A percentile compares a stretch with the other conserved stretches of the same genome.
Conservation (phyloP, 2,888 invertebrate genomes). For the Euproctis similis region DNA sequence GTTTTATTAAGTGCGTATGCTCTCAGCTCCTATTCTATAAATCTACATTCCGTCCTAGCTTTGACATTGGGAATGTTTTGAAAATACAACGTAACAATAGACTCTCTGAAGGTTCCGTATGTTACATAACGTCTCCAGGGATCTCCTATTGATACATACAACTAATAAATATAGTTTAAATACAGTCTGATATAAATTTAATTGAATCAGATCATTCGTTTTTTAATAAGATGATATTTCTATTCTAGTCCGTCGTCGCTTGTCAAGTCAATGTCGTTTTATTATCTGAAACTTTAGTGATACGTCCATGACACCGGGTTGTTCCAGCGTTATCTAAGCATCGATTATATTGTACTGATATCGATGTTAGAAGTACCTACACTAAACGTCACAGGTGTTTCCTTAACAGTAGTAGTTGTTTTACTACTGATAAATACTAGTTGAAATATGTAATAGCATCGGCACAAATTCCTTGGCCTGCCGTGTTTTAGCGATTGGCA, state of each 20-base stretch:
- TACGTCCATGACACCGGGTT: slow-evolving; percentile 39
- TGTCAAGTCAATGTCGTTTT: slow-evolving; percentile 34
- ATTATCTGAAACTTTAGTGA: slow-evolving; percentile 26
- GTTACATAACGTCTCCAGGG: slow-evolving; percentile 22
- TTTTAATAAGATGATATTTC: too few relatives aligned
- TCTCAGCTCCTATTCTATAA: too few relatives aligned
- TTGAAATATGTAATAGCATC: slow-evolving; percentile 31
- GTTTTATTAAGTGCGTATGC: slow-evolving; percentile 13
- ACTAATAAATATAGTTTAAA: too few relatives aligned
- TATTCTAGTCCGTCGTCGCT: slow-evolving; percentile 24
- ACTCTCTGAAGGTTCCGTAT: slow-evolving; percentile 29
- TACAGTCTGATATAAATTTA: too few relatives aligned
- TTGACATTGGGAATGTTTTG: too few relatives aligned
- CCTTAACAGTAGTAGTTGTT: slow-evolving; percentile 39
- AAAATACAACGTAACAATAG: too few relatives aligned
- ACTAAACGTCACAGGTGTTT: slow-evolving; percentile 21
- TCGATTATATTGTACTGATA: too few relatives aligned
- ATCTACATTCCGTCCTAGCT: too few relatives aligned
- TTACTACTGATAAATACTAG: slow-evolving; percentile 28
- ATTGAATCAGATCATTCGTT: too few relatives aligned
- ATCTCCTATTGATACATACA: too few relatives aligned
- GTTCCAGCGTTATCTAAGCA: slow-evolving; percentile 30
- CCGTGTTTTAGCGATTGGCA: slow-evolving; percentile 55
- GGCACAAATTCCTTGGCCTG: slow-evolving; percentile 34
- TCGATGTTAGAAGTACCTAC: too few relatives aligned